Conservation (phyloP, 2,113 vertebrate genomes). For the Polypterus bichir region DNA sequence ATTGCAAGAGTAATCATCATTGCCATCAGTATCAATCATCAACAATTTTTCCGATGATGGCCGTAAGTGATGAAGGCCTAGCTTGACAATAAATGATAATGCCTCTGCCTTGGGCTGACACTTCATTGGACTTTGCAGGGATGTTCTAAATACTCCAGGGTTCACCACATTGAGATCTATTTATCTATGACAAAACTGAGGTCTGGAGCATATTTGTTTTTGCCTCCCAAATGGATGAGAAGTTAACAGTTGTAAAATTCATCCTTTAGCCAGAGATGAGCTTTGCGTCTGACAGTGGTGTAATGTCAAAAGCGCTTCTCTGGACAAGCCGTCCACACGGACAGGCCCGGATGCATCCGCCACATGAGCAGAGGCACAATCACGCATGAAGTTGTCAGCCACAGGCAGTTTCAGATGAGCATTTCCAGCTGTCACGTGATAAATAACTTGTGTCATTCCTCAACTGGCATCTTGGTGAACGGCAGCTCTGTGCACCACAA, state of each 20-base stretch:
- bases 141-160: conserved; percentile 53
- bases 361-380: too few relatives aligned
- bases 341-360: too few relatives aligned
- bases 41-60: conserved; percentile 52
- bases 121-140: conserved; percentile 42
- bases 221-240: conserved; percentile 41
- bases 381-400: too few relatives aligned
- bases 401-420: too few relatives aligned
- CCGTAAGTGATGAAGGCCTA: conserved; percentile 43
- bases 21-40: conserved; percentile 71
- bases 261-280: conserved; percentile 38
- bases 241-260: conserved; percentile 39
- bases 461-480: too few relatives aligned
- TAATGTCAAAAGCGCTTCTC: neutral
- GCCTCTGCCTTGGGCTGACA: conserved; percentile 43
- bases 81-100: conserved; percentile 65
- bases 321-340: neutral
- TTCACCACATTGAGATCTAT: conserved; percentile 48
- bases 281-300: conserved; percentile 15
- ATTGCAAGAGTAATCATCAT: conserved; percentile 88
- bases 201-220: conserved; percentile 44
- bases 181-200: conserved; percentile 62
- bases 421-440: too few relatives aligned
- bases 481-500: too few relatives aligned
- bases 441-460: too few relatives aligned